Base-by-base conservation (phyloP, 2,888 invertebrate species). In the Athalia circularis region DNA sequence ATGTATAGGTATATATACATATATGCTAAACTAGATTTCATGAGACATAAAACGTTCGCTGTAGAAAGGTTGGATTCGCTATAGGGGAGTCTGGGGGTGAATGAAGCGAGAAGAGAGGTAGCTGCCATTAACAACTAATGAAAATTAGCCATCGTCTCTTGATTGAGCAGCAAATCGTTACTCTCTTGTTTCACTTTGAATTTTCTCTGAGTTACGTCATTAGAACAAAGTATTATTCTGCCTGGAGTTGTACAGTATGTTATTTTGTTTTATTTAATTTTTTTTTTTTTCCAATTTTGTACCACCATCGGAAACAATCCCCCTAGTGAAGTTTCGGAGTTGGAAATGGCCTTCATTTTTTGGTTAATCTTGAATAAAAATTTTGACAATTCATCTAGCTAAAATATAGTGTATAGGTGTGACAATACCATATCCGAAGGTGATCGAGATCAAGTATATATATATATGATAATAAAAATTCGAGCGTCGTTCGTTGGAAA, bases 151-250 rank as follows among this genome's bases (percentile, higher is more conserved):
- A 88, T 87, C 87, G 88, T 90, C 87, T 85, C 83, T 87, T 90
- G 90, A 90, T 90, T 89, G 88, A 89, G 88, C 89, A 87, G 85
- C 89, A 88, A 90, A 90, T 90, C 88, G 88, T 88, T 88, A 89
- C 89, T 88, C 89, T 89, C 88, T 88, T 87, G 86, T 88, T 87
- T 86, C 87, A 75, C 75, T 75, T 64, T 15, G 62, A 43, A 75
- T 54, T 29, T 75, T 75, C 61, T 75, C 61, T 62, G 61, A 75
- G 75, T 75, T 75, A 62, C 75, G 59, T 61, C 75, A 62, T 75
- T 75, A 75, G 62, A 75, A 57, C 75, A 75, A 50, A 75, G 75
- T 64, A 64, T 75, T 75, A 61, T 64, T 61, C 75, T 29, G 29
- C 29, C 29, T 62, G 11, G 47, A n/a, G 52, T 13, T 72, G 45